Base-by-base conservation (phyloP, 2,888 invertebrate species). In the Stenodema calcarata region DNA sequence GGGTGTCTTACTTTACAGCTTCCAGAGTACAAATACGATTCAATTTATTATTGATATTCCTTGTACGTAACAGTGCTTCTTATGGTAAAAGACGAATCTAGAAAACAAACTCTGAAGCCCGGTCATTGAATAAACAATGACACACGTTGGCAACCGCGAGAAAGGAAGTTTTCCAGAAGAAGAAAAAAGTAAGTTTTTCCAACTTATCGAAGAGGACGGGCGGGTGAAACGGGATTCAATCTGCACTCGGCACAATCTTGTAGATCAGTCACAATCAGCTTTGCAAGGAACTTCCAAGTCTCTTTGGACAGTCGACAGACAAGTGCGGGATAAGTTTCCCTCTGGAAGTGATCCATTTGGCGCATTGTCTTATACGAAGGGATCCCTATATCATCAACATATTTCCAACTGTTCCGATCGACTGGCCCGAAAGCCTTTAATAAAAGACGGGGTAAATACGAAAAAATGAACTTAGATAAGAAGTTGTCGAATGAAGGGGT, bases 261-360 rank as follows among this genome's bases (percentile, higher is more conserved):
- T 82, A 69, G 82, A 82, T 82, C 69, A 82, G 82, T 69, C 82
- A 69, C 82, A 82, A 82, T 82, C 82, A 82, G 69, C 62, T 27
- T n/a, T 18, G 50, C 16, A 14, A 27, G 80, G 23, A 82, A 69
- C 35, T 82, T 82, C 62, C 23, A 54, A 69, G 14, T 82, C 41
- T 14, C 82, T 62, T 69, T 14, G 62, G 42, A 82, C 62, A 82
- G 69, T 35, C 35, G 69, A 82, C 27, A 54, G 80, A 80, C 47
- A 50, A 80, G 80, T 16, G 28, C 30, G 73, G 44, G 73, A 73
- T 28, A 30, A 78, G 44, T 44, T 82, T 82, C 7, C 9, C 27
- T 62, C 4, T 11, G 62, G 28, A 69, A 69, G 82, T 82, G 30
- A 69, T 9, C 82, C 82, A 69, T 82, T 82, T 12, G 82, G 82